Evolutionary conservation across 2,888 invertebrate genomes (phyloP), one percentile per base, ranked within the genome.

Genomic region (Rhamphomyia laevipes): DNA sequence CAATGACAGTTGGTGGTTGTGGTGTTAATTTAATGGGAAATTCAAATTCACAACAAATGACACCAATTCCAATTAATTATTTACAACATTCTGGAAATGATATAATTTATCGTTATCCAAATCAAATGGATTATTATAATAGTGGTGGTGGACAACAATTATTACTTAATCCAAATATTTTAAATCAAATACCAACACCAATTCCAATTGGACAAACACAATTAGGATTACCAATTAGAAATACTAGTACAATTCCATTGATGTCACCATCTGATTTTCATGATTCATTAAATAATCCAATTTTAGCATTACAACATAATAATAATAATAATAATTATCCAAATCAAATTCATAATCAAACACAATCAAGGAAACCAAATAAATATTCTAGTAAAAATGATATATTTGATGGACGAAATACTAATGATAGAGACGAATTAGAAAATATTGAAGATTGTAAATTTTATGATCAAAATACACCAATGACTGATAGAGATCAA

Each of bases 1-100:
- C 40, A 40, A 9, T 17, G 3, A 18, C 40, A 7, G 40, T 42
- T 21, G 44, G 38, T 18, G 37, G 10, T 41, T 46, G 17, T 38
- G 41, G 45, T 43, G 41, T 46, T 45, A 46, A 45, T 17, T 47
- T 35, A 16, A 27, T 35, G 33, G 5, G n/a, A 13, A 44, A 44
- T 21, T 6, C 23, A 16, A 44, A 44, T 27, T 2, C n/a, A 35
- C 7, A 23, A 37, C 9, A 23, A 38, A 45, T 18, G 10, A 12
- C 11, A 45, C 5, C 16, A 45, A 45, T 17, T 7, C 23, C 23
- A 7, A 9, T 2, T 7, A 27, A 27, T 9, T 27, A 27, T 27
- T 6, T 27, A 27, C 23, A 27, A 7, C 4, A 27, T 27, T 6
- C 21, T 3, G 23, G 23, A 27, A 27, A 27, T 27, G 23, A 27